These are phyloP conservation scores for Neodon shergylaensis DNA, from an alignment of 2,113 vertebrate genomes.

Conservation along the genomic window DNA sequence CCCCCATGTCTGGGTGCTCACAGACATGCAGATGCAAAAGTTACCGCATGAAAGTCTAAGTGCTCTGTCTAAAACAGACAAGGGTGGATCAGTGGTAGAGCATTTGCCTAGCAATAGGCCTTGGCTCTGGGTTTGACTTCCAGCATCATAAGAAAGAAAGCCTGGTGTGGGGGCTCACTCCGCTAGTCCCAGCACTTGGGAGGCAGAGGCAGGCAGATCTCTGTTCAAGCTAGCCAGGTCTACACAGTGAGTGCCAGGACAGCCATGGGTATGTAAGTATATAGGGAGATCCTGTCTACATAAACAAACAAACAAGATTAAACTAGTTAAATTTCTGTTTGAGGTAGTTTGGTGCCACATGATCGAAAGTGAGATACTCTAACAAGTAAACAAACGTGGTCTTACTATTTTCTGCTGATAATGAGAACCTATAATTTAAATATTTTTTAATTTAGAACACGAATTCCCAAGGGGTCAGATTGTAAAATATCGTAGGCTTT, in stretches of 20 bases:
- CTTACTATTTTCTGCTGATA: background rate
- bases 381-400: background rate
- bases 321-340: background rate
- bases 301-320: background rate
- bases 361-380: background rate
- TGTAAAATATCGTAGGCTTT: background rate
- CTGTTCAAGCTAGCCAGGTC: background rate
- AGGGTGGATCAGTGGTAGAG: background rate
- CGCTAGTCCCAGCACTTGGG: background rate
- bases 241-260: background rate
- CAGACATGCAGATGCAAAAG: background rate
- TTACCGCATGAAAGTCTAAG: background rate
- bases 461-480: background rate
- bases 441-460: conserved; percentile 4
- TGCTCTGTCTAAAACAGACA: background rate
- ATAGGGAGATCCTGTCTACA: background rate
- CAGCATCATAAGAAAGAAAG: background rate
- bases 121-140: background rate
- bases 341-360: background rate
- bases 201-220: background rate
- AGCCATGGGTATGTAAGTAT: background rate
- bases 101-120: background rate
- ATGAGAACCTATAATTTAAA: background rate
- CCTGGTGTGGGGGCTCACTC: background rate
- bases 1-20: no score